Base-by-base conservation (phyloP, 2,888 invertebrate species). In the Torymus aiolomorphi region DNA sequence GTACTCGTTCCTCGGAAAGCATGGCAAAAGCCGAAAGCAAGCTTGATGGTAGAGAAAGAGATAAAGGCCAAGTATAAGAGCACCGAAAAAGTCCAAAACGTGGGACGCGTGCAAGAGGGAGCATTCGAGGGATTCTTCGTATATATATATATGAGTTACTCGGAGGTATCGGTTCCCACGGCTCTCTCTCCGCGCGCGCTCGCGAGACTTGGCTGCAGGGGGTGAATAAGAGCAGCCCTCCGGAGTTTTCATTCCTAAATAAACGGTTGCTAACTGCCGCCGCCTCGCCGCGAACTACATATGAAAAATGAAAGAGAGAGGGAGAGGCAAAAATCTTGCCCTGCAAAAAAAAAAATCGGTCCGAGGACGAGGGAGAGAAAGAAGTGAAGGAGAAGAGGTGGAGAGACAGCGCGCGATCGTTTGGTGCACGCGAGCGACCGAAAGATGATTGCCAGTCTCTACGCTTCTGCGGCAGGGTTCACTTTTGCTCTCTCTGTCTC, bases 361-460 rank as follows among this genome's bases (percentile, higher is more conserved):
- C 2, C 13, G 49, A 65, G 18, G 20, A 24, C 42, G 13, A 62
- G 12, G 2, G 42, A 42, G 18, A 69, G 56, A 57, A 24, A 20
- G 57, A 61, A 57, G 57, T 13, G 63, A 59, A 49, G 69, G 18
- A 12, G 24, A 24, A 63, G 76, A 76, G 63, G 56, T 13, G 56
- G 61, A 77, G 72, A 56, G 72, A 76, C 49, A 52, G 78, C 82
- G 82, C 83, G 82, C 82, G 86, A 85, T 87, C 85, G 86, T 87
- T 88, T 84, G 85, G 84, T 83, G 86, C 89, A 89, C 89, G 89
- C 89, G 86, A 82, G 82, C 80, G 69, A 88, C 86, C 85, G 84
- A 86, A 86, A 87, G 89, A 89, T 88, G 88, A 89, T 89, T 89
- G 84, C 82, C 84, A 85, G 78, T 83, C 66, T 62, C n/a, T 57